phyloP scores from a whole-genome alignment of 2,888 invertebrate genomes.

The Drosophila quinaria region DNA sequence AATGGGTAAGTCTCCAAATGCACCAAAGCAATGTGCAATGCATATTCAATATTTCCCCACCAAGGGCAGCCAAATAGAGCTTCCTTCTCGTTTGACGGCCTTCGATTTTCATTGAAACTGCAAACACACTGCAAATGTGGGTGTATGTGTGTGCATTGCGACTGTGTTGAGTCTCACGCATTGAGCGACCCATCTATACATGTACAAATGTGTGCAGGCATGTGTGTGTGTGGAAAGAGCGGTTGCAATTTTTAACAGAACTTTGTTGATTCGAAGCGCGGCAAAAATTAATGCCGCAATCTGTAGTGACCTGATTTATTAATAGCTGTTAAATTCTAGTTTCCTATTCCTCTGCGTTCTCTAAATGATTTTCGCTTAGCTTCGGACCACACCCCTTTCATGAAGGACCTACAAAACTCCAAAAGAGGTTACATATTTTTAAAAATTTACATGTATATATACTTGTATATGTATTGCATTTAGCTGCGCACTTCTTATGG shows the following conservation, averaged over 20 bases:
- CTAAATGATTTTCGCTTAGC: slow-evolving; percentile 11
- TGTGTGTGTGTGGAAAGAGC: slow-evolving; percentile 27
- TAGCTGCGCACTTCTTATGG: not conserved
- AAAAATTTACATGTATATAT: not conserved
- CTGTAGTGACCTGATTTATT: slow-evolving; percentile 21
- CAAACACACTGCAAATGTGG: slow-evolving; percentile 11
- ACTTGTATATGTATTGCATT: not conserved
- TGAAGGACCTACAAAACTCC: slow-evolving; percentile 2
- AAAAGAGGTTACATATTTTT: slow-evolving; percentile 6
- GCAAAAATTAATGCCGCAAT: slow-evolving; percentile 23
- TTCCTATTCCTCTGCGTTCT: not conserved
- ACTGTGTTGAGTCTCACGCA: slow-evolving; percentile 14
- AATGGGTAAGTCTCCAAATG: slow-evolving; percentile 63
- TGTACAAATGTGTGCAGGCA: not conserved
- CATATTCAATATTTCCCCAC: not conserved
- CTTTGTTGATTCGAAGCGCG: slow-evolving; percentile 36
- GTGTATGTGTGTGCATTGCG: slow-evolving; percentile 2
- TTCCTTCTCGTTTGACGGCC: slow-evolving; percentile 32
- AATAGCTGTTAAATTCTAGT: not conserved
- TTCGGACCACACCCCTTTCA: slow-evolving; percentile 27
- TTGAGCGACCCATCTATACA: slow-evolving; percentile 10
- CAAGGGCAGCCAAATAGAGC: slow-evolving; percentile 8
- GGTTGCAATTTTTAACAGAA: slow-evolving; percentile 36
- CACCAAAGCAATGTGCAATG: not conserved
- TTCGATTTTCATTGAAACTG: slow-evolving; percentile 33